Percentiles rank a stretch among this genome's conserved stretches.
Conservation (phyloP, 2,113 vertebrate genomes). For the Zapus hudsonius region DNA sequence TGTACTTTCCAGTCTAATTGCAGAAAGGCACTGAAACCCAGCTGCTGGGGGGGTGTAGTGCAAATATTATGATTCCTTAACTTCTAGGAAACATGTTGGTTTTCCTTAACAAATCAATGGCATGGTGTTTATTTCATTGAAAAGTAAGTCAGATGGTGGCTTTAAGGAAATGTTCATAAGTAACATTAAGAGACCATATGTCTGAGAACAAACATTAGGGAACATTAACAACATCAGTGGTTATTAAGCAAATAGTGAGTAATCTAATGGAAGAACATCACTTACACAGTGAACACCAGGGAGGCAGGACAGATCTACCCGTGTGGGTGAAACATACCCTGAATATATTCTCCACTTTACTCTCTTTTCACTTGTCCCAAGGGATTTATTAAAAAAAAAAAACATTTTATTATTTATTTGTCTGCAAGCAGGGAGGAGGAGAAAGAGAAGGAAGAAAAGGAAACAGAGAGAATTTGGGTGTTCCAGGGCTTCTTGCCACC, state of each 20-base stretch:
- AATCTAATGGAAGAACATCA: not conserved
- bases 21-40: not conserved
- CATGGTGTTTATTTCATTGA: not conserved
- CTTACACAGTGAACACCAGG: not conserved
- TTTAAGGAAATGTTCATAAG: not conserved
- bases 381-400: not conserved
- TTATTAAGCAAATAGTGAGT: not conserved
- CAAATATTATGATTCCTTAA: not conserved
- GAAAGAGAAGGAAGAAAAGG: too few relatives aligned
- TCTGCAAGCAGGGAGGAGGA: too few relatives aligned
- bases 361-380: not conserved
- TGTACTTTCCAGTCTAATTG: not conserved
- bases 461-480: too few relatives aligned
- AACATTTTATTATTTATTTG: too few relatives aligned
- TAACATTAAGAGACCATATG: not conserved
- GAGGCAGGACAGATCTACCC: not conserved
- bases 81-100: not conserved
- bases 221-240: constrained; percentile 5
- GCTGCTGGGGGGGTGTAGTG: not conserved
- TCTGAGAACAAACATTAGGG: not conserved
- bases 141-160: not conserved
- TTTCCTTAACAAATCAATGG: constrained; percentile 16
- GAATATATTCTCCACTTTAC: not conserved
- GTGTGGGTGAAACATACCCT: not conserved
- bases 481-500: too few relatives aligned